These are phyloP conservation scores for Eupristina koningsbergeri DNA, from an alignment of 1,140 invertebrate genomes.

Conservation along the genomic window DNA sequence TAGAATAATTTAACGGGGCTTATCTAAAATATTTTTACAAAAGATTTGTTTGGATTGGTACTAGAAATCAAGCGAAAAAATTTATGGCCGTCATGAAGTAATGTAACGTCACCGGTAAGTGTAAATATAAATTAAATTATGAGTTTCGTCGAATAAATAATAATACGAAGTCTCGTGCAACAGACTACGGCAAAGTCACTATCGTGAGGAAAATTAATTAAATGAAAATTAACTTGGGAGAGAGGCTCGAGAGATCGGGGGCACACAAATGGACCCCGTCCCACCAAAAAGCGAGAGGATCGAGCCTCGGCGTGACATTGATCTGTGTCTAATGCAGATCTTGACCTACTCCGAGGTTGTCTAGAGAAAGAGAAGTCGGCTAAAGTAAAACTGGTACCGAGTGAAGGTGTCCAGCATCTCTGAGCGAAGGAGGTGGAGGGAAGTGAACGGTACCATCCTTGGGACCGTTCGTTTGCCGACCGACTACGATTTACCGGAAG, in stretches of 20 bases:
- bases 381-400: conserved; percentile 26
- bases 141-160: no score
- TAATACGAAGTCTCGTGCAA: no score
- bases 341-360: conserved; percentile 32
- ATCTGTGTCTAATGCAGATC: background rate
- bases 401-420: background rate
- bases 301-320: background rate
- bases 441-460: conserved; percentile 44
- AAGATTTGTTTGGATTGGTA: no score
- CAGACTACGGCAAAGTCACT: no score
- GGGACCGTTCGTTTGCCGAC: conserved; percentile 32
- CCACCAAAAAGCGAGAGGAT: conserved; percentile 28
- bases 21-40: no score
- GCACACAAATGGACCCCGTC: conserved; percentile 17
- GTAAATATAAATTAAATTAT: no score
- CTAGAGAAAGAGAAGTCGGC: background rate
- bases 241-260: background rate
- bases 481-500: conserved; percentile 30
- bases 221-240: no score
- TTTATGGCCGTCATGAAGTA: no score
- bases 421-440: conserved; percentile 24
- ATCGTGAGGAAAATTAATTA: no score
- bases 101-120: no score
- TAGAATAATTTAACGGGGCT: no score
- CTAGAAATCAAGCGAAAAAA: no score